Percentiles rank a stretch among this genome's conserved stretches.
These are phyloP conservation scores for Zaprionus africanus DNA, from an alignment of 1,140 invertebrate genomes.

Conservation along the genomic window DNA sequence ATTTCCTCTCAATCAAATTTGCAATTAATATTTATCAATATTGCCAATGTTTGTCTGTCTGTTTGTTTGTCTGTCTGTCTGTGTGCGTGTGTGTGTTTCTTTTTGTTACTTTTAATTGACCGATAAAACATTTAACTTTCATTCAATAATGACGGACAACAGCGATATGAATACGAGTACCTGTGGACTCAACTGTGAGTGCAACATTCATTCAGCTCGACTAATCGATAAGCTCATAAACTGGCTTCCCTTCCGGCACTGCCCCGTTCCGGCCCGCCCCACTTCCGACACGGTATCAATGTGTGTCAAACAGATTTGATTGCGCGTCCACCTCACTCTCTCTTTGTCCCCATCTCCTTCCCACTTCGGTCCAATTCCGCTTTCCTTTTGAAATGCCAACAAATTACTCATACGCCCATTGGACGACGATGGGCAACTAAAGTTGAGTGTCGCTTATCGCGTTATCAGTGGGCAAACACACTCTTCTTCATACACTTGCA, in stretches of 20 bases:
- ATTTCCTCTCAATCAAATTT: neutral
- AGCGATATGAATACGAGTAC: neutral
- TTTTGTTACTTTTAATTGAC: neutral
- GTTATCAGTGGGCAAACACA: slow-evolving; percentile 22
- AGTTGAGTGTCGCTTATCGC: slow-evolving; percentile 59
- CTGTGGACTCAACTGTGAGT: neutral
- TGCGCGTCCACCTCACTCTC: neutral
- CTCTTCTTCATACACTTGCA: too few relatives aligned
- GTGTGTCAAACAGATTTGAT: slow-evolving; percentile 55
- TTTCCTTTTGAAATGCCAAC: neutral
- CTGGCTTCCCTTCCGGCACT: neutral
- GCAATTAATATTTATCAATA: neutral
- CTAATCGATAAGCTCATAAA: slow-evolving; percentile 8
- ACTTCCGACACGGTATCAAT: slow-evolving; percentile 40
- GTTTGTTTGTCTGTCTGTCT: neutral
- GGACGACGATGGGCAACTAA: slow-evolving; percentile 5
- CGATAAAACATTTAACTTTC: slow-evolving; percentile 8
- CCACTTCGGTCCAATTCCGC: neutral
- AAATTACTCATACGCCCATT: slow-evolving; percentile 63
- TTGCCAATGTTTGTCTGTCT: neutral
- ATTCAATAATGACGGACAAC: slow-evolving; percentile 10
- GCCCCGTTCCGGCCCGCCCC: neutral
- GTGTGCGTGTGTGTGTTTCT: neutral
- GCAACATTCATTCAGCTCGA: slow-evolving; percentile 1
- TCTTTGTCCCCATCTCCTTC: too few relatives aligned